Evolutionary conservation across 2,888 invertebrate species (phyloP).

Genomic region (Hanleya hanleyi): DNA sequence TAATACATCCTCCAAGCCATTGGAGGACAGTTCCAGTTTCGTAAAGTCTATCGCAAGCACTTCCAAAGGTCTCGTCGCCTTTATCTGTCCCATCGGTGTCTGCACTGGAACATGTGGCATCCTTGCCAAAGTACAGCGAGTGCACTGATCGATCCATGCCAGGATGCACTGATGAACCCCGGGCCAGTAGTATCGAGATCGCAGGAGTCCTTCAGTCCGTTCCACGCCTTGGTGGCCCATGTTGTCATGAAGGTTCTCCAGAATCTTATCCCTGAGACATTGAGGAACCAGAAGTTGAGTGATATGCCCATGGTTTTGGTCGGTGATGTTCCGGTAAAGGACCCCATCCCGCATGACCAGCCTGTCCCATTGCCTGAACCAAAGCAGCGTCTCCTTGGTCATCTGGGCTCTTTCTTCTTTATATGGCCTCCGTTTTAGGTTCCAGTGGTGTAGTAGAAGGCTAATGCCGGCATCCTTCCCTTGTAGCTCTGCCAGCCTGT

Average conservation of each 20-base stretch:
- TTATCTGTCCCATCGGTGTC: background rate
- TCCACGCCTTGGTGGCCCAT: conserved; percentile 14
- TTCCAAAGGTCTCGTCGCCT: background rate
- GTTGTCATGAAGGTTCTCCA: conserved; percentile 9
- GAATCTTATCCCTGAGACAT: background rate
- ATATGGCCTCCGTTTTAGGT: background rate
- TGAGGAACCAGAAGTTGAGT: background rate
- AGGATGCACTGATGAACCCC: background rate
- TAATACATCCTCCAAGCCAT: conserved; percentile 13
- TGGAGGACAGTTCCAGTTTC: conserved; percentile 7
- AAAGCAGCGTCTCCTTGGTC: background rate
- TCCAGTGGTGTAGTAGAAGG: background rate
- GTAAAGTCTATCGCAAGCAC: background rate
- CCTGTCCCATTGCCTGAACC: background rate
- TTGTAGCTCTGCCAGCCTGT: background rate
- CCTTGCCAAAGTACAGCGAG: background rate
- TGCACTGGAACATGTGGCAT: background rate
- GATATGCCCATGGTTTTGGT: background rate
- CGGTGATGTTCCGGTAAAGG: background rate
- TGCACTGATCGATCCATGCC: background rate
- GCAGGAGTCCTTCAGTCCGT: background rate
- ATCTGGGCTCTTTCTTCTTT: background rate
- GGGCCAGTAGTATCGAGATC: background rate
- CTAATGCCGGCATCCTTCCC: background rate
- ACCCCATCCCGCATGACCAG: background rate